Evolutionary conservation across 1,140 invertebrate species (phyloP).

Genomic region (Forficula auricularia): DNA sequence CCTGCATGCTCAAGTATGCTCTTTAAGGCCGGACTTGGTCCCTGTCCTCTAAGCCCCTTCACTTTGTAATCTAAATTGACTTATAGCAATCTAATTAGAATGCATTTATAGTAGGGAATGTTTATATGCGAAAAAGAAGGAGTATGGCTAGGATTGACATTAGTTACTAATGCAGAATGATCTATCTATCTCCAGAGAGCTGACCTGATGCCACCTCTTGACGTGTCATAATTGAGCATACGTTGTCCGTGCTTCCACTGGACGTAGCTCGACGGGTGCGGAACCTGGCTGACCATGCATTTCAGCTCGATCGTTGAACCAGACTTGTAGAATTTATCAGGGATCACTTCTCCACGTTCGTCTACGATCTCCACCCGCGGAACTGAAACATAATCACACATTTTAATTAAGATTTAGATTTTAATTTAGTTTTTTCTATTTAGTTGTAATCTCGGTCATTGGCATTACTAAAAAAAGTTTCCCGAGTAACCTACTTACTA

Average conservation of each 20-base stretch:
- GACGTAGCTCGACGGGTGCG: constrained; percentile 52
- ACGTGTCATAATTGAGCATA: constrained; percentile 69
- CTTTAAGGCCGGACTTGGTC: too few species aligned
- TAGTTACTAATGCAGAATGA: too few species aligned
- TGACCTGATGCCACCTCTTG: constrained; percentile 66
- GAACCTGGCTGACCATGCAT: constrained; percentile 65
- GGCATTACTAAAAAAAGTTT: not conserved
- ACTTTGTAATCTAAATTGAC: too few species aligned
- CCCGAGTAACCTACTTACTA: not conserved
- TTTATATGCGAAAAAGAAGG: too few species aligned
- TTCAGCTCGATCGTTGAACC: constrained; percentile 71
- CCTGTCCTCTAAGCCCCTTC: too few species aligned
- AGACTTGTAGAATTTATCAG: constrained; percentile 72
- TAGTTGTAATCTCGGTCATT: too few species aligned
- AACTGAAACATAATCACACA: constrained; percentile 34
- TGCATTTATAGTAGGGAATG: too few species aligned
- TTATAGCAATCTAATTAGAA: too few species aligned
- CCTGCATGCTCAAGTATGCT: too few species aligned
- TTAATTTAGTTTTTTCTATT: too few species aligned
- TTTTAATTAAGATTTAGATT: too few species aligned
- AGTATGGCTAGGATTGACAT: too few species aligned
- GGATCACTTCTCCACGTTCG: constrained; percentile 54
- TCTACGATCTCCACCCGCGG: constrained; percentile 69
- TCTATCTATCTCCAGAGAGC: constrained; percentile 2
- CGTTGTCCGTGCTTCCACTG: constrained; percentile 60